Conservation (phyloP, 1,140 invertebrate genomes). For the Pseudomyrmex dendroicus region DNA sequence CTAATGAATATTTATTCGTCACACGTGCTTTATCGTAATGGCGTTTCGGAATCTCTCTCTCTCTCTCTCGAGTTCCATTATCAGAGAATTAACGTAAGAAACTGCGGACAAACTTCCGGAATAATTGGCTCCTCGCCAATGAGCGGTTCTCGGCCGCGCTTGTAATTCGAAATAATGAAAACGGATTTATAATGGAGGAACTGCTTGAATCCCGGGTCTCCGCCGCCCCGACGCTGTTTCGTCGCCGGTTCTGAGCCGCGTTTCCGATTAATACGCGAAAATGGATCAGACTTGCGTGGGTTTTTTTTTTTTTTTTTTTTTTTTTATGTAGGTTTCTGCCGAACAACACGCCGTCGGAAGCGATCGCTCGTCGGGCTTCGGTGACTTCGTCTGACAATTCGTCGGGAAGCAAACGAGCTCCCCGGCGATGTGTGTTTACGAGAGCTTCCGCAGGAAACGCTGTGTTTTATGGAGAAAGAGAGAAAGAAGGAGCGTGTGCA, state of each 20-base stretch:
- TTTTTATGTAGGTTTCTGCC: slow-evolving; percentile 5
- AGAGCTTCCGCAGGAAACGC: slow-evolving; percentile 52
- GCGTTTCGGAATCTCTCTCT: neutral
- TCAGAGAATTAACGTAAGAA: neutral
- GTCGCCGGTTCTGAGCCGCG: too few species aligned
- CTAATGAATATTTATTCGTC: slow-evolving; percentile 1
- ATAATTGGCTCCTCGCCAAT: slow-evolving; percentile 14
- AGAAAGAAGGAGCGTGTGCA: neutral
- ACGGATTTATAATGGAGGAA: slow-evolving; percentile 12
- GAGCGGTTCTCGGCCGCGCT: neutral
- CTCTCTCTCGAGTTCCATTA: neutral
- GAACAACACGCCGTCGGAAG: neutral
- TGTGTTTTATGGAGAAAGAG: slow-evolving; percentile 4
- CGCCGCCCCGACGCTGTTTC: too few species aligned
- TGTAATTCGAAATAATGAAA: slow-evolving; percentile 19
- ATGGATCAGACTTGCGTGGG: neutral
- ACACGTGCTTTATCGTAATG: neutral
- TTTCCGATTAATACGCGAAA: too few species aligned
- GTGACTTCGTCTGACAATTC: neutral
- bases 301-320: too few species aligned
- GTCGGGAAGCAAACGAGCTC: neutral
- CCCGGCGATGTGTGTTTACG: slow-evolving; percentile 24
- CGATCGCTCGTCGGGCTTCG: slow-evolving; percentile 11
- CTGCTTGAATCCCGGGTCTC: too few species aligned
- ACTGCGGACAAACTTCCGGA: neutral